These are phyloP conservation scores for Fistularia tabacaria DNA, from an alignment of 2,797 vertebrate species.

Conservation along the genomic window DNA sequence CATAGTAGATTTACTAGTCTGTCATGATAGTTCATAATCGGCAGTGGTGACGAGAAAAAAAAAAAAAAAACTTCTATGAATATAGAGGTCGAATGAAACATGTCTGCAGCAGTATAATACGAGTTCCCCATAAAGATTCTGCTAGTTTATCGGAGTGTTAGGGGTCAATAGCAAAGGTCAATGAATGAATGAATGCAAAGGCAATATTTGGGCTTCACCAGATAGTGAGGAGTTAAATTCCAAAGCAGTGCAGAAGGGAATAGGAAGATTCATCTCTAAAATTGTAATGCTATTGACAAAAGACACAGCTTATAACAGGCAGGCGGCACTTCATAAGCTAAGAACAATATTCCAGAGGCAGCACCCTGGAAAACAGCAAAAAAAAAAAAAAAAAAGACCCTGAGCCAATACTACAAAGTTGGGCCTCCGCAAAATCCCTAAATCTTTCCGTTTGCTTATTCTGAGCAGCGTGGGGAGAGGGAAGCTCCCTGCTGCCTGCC, in stretches of 20 bases:
- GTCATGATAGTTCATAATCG: constrained; percentile 67
- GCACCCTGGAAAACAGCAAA: constrained; percentile 53
- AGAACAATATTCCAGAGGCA: constrained; percentile 69
- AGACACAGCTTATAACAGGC: constrained; percentile 60
- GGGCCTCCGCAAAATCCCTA: constrained; percentile 70
- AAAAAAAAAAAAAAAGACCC: constrained; percentile 36
- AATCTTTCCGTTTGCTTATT: constrained; percentile 73
- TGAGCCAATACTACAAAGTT: constrained; percentile 69
- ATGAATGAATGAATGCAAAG: constrained; percentile 17
- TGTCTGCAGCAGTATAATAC: constrained; percentile 32
- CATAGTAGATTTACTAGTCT: constrained; percentile 63
- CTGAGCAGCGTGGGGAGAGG: constrained; percentile 40
- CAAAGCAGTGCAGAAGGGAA: constrained; percentile 4
- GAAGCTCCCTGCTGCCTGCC: constrained; percentile 60
- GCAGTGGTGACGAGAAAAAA: constrained; percentile 8
- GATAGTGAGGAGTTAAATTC: constrained; percentile 49
- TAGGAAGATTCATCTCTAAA: constrained; percentile 24
- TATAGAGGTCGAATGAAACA: constrained; percentile 61
- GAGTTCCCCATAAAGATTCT: constrained; percentile 57
- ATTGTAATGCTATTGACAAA: constrained; percentile 66
- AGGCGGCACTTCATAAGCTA: constrained; percentile 61
- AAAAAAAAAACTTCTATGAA: constrained; percentile 40
- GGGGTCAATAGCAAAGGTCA: constrained; percentile 64
- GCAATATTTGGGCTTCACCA: constrained; percentile 25
- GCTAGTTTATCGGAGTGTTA: constrained; percentile 50